Conservation (phyloP, 2,888 invertebrate genomes). For the Merodon equestris region DNA sequence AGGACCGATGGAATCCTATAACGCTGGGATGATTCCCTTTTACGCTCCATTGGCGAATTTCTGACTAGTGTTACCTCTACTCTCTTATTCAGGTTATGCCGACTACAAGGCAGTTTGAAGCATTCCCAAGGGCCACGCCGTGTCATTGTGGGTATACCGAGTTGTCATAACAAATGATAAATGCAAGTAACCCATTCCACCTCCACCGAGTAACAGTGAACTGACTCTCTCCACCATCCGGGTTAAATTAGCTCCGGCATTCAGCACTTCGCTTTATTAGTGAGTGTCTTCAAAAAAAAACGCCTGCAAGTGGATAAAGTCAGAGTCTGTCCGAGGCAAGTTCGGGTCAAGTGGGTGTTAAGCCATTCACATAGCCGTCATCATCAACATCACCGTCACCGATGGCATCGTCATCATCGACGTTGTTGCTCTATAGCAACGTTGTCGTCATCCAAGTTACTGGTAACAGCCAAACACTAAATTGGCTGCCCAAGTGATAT, state of each 20-base stretch:
- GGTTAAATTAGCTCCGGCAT: slow-evolving; percentile 52
- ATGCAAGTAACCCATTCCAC: slow-evolving; percentile 33
- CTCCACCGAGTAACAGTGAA: slow-evolving; percentile 41
- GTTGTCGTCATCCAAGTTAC: slow-evolving; percentile 24
- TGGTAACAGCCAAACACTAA: slow-evolving; percentile 22
- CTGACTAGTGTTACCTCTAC: background rate
- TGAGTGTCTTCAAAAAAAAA: background rate
- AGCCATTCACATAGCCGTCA: slow-evolving; percentile 65
- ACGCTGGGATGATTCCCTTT: too few species aligned
- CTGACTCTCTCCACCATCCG: slow-evolving; percentile 41
- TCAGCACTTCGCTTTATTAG: slow-evolving; percentile 46
- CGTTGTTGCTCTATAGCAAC: slow-evolving; percentile 17
- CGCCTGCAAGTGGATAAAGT: slow-evolving; percentile 13
- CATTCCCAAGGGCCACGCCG: background rate
- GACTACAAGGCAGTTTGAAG: background rate
- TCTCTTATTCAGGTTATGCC: background rate
- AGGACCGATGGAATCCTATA: slow-evolving; percentile 52
- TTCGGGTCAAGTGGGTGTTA: slow-evolving; percentile 67
- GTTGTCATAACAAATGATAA: background rate
- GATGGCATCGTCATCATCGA: slow-evolving; percentile 8
- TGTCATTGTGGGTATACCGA: too few species aligned
- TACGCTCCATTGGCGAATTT: slow-evolving; percentile 52
- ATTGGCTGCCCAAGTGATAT: slow-evolving; percentile 26
- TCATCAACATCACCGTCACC: slow-evolving; percentile 51
- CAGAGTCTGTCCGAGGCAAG: slow-evolving; percentile 39